Percentiles rank a stretch among this genome's conserved stretches.
These are phyloP conservation scores for Apis cerana DNA, from an alignment of 1,140 invertebrate species.

Conservation along the genomic window DNA sequence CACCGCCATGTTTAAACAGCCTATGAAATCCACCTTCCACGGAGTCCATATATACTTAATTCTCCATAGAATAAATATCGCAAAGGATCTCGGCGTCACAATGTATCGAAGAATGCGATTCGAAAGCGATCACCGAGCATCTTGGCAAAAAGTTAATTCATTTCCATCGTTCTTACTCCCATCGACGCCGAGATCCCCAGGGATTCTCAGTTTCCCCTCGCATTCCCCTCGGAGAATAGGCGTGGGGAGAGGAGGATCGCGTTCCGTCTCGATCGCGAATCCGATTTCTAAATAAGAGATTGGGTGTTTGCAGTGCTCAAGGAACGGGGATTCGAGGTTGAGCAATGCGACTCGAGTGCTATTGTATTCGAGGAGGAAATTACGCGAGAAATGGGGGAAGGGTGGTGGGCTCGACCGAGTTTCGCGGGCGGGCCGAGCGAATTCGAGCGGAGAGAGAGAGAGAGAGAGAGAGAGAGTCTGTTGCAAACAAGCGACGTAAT, in stretches of 20 bases:
- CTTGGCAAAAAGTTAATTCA: conserved; percentile 77
- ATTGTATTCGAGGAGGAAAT: conserved; percentile 34
- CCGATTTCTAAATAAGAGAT: conserved; percentile 30
- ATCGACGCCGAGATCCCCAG: conserved; percentile 54
- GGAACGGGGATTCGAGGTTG: conserved; percentile 15
- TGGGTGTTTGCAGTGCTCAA: conserved; percentile 15
- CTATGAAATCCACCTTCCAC: too few species aligned
- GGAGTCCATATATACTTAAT: conserved; percentile 39
- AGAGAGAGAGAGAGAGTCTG: neutral
- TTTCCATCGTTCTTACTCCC: conserved; percentile 74
- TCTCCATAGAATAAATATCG: neutral
- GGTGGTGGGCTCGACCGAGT: neutral
- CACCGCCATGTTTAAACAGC: too few species aligned
- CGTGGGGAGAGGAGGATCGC: neutral
- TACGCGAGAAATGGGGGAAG: conserved; percentile 3
- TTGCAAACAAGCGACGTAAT: conserved; percentile 11
- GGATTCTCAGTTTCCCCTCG: conserved; percentile 54
- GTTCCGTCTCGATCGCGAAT: conserved; percentile 14
- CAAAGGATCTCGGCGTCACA: conserved; percentile 1
- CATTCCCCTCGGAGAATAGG: too few species aligned
- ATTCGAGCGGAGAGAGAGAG: conserved; percentile 4
- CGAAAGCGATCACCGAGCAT: conserved; percentile 33
- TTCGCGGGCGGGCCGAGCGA: neutral
- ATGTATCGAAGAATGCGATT: conserved; percentile 64
- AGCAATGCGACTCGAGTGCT: conserved; percentile 16